Percentiles rank a stretch among this genome's conserved stretches.
Evolutionary conservation across 2,113 vertebrate genomes (phyloP).

Genomic region (Galeopterus variegatus): DNA sequence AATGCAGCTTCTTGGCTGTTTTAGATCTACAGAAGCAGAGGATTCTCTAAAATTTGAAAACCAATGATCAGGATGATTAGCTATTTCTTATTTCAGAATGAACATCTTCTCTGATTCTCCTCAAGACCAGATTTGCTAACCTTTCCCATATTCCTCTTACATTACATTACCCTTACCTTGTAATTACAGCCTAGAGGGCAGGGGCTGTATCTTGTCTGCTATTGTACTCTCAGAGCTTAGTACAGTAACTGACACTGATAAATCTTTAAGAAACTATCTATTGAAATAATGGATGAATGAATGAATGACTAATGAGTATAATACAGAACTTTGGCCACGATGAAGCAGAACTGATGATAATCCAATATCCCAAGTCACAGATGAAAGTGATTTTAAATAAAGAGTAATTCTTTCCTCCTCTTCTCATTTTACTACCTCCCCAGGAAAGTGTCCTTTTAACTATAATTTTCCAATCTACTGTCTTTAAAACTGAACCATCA

Average conservation of each 20-base stretch:
- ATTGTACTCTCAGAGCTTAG: neutral
- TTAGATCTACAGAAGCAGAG: conserved; percentile 10
- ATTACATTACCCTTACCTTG: neutral
- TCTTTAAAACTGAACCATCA: conserved; percentile 42
- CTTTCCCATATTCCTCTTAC: conserved; percentile 1
- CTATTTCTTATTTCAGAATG: neutral
- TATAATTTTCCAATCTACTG: neutral
- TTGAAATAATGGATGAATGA: neutral
- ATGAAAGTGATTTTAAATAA: conserved; percentile 64
- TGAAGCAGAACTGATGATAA: conserved; percentile 39
- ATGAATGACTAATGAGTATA: neutral
- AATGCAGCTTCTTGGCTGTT: neutral
- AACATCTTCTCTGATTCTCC: neutral
- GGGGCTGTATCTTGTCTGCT: neutral
- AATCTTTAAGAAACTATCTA: neutral
- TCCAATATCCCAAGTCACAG: conserved; percentile 55
- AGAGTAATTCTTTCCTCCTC: neutral
- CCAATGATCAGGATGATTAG: neutral
- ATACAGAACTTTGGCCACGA: neutral
- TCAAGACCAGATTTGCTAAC: neutral
- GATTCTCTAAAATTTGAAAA: neutral
- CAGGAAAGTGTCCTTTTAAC: neutral
- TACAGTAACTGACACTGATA: neutral
- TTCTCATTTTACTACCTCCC: neutral
- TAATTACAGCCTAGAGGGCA: neutral